phyloP scores from a whole-genome alignment of 2,888 invertebrate genomes.

The Parapristionchus giblindavisi region DNA sequence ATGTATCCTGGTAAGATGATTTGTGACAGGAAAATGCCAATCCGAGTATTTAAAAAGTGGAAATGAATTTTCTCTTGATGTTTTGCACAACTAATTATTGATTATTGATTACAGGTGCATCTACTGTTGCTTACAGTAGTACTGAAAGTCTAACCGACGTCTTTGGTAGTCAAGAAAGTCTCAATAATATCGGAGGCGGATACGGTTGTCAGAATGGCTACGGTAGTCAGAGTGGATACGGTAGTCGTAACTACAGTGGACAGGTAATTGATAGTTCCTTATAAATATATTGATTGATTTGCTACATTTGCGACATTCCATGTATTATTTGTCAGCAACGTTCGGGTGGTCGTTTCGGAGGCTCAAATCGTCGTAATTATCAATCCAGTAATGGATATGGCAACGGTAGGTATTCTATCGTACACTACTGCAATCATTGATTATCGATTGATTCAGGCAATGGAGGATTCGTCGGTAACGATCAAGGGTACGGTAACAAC shows the following conservation, averaged over 20 bases:
- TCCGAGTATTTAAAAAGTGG: too few species aligned
- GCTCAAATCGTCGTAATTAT: neutral
- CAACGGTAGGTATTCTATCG: too few species aligned
- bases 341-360: neutral
- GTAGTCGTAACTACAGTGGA: neutral
- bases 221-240: constrained; percentile 10
- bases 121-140: too few species aligned
- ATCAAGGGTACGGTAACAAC: neutral
- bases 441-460: neutral
- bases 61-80: too few species aligned
- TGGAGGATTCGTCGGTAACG: neutral
- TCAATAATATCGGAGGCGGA: constrained; percentile 6
- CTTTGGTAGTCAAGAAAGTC: constrained; percentile 34
- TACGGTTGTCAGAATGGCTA: constrained; percentile 20
- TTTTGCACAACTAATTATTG: too few species aligned
- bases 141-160: constrained; percentile 24
- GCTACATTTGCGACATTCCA: neutral
- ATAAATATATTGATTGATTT: neutral
- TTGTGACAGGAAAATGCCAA: too few species aligned
- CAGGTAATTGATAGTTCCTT: neutral
- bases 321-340: neutral
- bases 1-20: too few species aligned
- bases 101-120: too few species aligned
- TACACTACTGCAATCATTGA: too few species aligned
- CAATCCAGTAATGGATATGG: neutral